Conservation (phyloP, 1,140 invertebrate species). For the Muscidifurax raptorellus region DNA sequence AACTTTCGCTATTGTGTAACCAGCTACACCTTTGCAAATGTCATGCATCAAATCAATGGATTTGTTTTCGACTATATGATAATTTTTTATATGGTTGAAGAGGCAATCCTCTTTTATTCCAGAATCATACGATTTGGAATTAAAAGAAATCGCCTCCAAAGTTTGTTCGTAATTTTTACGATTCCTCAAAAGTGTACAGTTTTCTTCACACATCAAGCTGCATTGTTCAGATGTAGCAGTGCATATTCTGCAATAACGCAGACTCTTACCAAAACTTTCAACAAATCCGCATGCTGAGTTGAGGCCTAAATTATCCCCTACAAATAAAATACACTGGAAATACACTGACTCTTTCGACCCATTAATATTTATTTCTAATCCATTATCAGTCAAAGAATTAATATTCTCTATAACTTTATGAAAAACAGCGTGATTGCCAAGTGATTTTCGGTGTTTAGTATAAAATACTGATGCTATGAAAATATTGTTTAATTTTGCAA, state of each 20-base stretch:
- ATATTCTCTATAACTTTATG: slow-evolving; percentile 36
- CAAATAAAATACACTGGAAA: slow-evolving; percentile 44
- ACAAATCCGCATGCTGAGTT: slow-evolving; percentile 48
- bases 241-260: slow-evolving; percentile 41
- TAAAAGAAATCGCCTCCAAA: background rate
- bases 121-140: background rate
- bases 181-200: slow-evolving; percentile 8
- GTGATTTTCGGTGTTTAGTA: slow-evolving; percentile 35
- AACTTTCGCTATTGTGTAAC: slow-evolving; percentile 21
- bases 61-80: slow-evolving; percentile 39
- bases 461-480: slow-evolving; percentile 29
- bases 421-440: slow-evolving; percentile 41
- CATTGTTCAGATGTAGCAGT: slow-evolving; percentile 23
- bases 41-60: slow-evolving; percentile 44
- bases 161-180: slow-evolving; percentile 36
- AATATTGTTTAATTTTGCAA: slow-evolving; percentile 4
- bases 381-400: slow-evolving; percentile 43
- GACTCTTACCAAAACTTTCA: slow-evolving; percentile 22
- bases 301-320: slow-evolving; percentile 47
- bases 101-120: slow-evolving; percentile 47
- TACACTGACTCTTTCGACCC: slow-evolving; percentile 41
- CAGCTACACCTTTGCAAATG: slow-evolving; percentile 20
- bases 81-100: slow-evolving; percentile 42
- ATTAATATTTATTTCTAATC: slow-evolving; percentile 34
- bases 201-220: slow-evolving; percentile 36